phyloP scores from a whole-genome alignment of 2,113 vertebrate species.

The Pollimyrus isidori region DNA sequence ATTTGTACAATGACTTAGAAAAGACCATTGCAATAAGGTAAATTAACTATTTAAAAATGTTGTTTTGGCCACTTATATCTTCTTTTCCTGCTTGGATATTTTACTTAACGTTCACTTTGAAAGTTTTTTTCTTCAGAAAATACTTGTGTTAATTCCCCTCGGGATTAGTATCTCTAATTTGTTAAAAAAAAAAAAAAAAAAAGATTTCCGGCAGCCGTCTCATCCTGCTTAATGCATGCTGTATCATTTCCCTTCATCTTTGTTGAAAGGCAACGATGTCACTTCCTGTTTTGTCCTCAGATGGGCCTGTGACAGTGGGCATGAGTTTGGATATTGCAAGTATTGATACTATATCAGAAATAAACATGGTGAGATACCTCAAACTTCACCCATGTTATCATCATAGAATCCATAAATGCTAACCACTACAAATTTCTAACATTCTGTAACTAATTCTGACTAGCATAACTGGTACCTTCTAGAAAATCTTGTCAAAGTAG shows the following conservation, averaged over 20 bases:
- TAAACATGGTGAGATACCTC: conserved; percentile 74
- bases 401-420: neutral
- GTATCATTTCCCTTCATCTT: conserved; percentile 4
- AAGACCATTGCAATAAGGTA: neutral
- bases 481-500: neutral
- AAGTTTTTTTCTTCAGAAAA: neutral
- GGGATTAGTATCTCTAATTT: neutral
- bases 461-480: neutral
- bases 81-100: neutral
- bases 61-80: neutral
- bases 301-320: conserved; percentile 79
- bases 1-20: neutral
- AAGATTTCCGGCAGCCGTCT: neutral
- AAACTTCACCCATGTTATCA: neutral
- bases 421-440: neutral
- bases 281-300: conserved; percentile 41
- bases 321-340: conserved; percentile 90
- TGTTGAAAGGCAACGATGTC: neutral
- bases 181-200: neutral
- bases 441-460: neutral
- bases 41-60: neutral
- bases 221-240: neutral
- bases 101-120: neutral
- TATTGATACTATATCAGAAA: conserved; percentile 88
- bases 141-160: neutral